Evolutionary conservation across 2,113 vertebrate species (phyloP).

Genomic region (Pangasianodon hypophthalmus): DNA sequence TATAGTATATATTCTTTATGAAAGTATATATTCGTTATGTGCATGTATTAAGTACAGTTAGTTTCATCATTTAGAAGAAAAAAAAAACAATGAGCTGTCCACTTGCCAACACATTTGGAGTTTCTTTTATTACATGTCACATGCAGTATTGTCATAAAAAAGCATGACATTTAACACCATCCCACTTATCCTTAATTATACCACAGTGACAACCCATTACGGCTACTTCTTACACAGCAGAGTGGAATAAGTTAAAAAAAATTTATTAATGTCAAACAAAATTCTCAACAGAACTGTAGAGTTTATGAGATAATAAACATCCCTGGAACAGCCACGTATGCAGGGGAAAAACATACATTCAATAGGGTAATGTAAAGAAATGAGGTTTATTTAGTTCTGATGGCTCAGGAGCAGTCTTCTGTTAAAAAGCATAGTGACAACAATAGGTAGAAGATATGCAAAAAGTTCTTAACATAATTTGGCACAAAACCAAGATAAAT

Average conservation of each 20-base stretch:
- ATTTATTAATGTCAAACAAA: not conserved
- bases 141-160: not conserved
- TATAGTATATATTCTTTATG: not conserved
- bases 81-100: not conserved
- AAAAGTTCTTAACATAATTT: not conserved
- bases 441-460: not conserved
- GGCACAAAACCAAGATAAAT: not conserved
- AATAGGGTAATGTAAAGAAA: not conserved
- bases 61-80: not conserved
- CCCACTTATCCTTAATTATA: conserved; percentile 1
- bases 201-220: not conserved
- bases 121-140: not conserved
- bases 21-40: not conserved
- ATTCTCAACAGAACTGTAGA: not conserved
- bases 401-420: not conserved
- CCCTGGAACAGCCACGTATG: not conserved
- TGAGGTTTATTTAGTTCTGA: not conserved
- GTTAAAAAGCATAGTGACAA: not conserved
- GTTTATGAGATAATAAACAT: not conserved
- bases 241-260: not conserved
- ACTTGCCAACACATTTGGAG: not conserved
- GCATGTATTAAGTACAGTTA: not conserved
- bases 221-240: not conserved
- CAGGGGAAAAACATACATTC: not conserved
- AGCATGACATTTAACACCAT: not conserved